Conservation (phyloP, 2,113 vertebrate genomes). For the Monopterus albus region DNA sequence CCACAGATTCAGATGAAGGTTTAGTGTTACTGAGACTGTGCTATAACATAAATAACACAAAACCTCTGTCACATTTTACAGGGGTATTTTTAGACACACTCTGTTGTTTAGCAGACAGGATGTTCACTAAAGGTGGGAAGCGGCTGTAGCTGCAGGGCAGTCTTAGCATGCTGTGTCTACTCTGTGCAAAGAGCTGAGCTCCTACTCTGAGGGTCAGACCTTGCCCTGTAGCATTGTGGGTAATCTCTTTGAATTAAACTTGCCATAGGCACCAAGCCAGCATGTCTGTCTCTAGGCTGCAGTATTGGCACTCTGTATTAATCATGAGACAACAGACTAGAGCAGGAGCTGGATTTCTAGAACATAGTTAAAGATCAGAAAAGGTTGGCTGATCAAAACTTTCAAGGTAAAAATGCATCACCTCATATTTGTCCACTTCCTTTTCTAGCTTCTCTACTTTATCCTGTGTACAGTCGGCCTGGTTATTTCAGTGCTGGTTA, state of each 20-base stretch:
- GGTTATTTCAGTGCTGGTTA: slow-evolving; percentile 87
- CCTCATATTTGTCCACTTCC: not conserved
- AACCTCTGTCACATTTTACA: slow-evolving; percentile 60
- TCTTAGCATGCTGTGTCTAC: slow-evolving; percentile 22
- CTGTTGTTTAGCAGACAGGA: slow-evolving; percentile 25
- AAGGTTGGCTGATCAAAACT: slow-evolving; percentile 16
- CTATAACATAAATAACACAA: slow-evolving; percentile 70
- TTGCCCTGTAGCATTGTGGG: slow-evolving; percentile 43
- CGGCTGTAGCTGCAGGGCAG: slow-evolving; percentile 35
- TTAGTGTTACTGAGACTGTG: slow-evolving; percentile 63
- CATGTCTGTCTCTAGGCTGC: slow-evolving; percentile 42
- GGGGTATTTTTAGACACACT: slow-evolving; percentile 65
- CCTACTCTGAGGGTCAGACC: slow-evolving; percentile 45
- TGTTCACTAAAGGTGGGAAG: slow-evolving; percentile 37
- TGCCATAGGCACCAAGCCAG: slow-evolving; percentile 54
- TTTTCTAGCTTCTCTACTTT: slow-evolving; percentile 90
- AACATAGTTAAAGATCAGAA: not conserved
- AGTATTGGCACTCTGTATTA: slow-evolving; percentile 46
- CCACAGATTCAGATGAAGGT: slow-evolving; percentile 66
- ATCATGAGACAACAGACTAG: slow-evolving; percentile 56
- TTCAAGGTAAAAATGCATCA: not conserved
- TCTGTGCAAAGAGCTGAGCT: slow-evolving; percentile 30
- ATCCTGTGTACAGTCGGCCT: slow-evolving; percentile 88
- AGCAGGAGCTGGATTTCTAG: slow-evolving; percentile 29
- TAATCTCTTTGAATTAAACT: slow-evolving; percentile 64